Conservation (phyloP, 2,888 invertebrate genomes). For the Lamproptera curius region DNA sequence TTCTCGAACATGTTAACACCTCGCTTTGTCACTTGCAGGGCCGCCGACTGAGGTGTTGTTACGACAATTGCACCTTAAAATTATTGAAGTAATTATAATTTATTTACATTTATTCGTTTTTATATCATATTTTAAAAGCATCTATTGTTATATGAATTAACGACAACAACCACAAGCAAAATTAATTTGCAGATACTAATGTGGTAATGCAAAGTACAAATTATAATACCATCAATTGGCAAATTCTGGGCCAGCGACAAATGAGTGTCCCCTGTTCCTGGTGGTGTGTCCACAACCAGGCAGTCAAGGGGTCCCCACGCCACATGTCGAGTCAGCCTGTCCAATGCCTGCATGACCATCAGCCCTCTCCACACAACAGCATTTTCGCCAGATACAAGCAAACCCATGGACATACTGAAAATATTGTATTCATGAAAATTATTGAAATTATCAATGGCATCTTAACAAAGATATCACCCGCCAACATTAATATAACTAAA, state of each 20-base stretch:
- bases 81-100: not conserved
- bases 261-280: constrained; percentile 97
- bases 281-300: constrained; percentile 95
- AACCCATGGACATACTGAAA: constrained; percentile 95
- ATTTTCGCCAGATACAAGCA: constrained; percentile 89
- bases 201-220: no score
- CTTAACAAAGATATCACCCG: no score
- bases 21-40: constrained; percentile 90
- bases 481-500: no score
- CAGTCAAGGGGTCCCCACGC: constrained; percentile 93
- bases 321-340: constrained; percentile 90
- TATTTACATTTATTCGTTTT: no score
- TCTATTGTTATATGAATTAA: no score
- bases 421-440: no score
- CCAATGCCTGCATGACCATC: constrained; percentile 97
- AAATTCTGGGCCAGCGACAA: constrained; percentile 93
- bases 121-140: no score
- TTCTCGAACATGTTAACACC: constrained; percentile 94
- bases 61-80: constrained; percentile 88
- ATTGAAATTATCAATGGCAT: no score
- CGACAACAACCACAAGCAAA: no score
- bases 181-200: no score
- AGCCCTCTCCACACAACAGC: constrained; percentile 97
- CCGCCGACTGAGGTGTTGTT: constrained; percentile 94
- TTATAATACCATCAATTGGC: constrained; percentile 85